Base-by-base conservation (phyloP, 2,888 invertebrate genomes). In the Drosophila buzzatii region DNA sequence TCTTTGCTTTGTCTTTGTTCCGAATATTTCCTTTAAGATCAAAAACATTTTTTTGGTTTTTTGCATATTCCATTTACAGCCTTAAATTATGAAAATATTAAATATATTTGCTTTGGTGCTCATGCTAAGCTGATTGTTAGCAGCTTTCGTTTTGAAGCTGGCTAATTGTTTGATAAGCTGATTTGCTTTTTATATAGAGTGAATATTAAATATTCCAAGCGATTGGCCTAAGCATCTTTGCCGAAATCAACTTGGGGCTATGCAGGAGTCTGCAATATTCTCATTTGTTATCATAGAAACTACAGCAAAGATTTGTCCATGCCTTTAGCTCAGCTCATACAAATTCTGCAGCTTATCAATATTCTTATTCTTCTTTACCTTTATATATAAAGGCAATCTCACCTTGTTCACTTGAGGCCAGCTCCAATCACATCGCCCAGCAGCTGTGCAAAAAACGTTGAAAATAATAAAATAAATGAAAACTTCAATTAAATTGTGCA, bases 401-500 rank as follows among this genome's bases (percentile, higher is more conserved):
- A 33, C 33, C 33, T 16, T 6, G 37, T 39, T 39, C 37, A 39
- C 37, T 39, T 39, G 2, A 39, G 14, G 6, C n/a, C 41, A n/a
- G 41, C 41, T n/a, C 8, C 41, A 41, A 41, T 41, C 41, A 41
- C 41, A 41, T 3, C 41, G 41, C 8, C 41, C 41, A 8, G 41
- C 41, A 41, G n/a, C 41, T 35, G 23, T 35, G 35, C 52, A 53
- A n/a, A n/a, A n/a, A n/a, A n/a, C n/a, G 23, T 2, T 0, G n/a
- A n/a, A n/a, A n/a, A 10, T 27, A 27, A n/a, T 1, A n/a, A 45
- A 42, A 42, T 44, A 44, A 57, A 44, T 33, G 33, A 23, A 27
- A 37, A 23, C 35, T 58, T 23, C n/a, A 58, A 27, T 58, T 58
- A 27, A 47, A 58, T 47, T 58, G 58, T 47, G 58, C 27, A 58